A percentile compares a stretch with the other conserved stretches of the same genome.
These are phyloP conservation scores for Agrotis clavis DNA, from an alignment of 2,888 invertebrate species.

Conservation along the genomic window DNA sequence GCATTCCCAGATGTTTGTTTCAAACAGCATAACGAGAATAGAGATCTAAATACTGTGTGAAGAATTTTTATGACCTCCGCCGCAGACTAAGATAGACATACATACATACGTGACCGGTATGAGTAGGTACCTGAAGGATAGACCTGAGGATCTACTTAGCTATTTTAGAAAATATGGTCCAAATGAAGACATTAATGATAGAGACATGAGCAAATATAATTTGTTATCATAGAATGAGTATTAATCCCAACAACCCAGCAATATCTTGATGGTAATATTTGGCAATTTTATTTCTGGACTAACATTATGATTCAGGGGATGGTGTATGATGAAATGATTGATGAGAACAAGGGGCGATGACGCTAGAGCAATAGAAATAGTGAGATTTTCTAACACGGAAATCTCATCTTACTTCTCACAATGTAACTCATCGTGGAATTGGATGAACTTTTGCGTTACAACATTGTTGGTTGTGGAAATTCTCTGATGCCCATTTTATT, in stretches of 20 bases:
- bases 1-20: constrained; percentile 54
- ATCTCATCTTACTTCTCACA: not conserved
- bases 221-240: constrained; percentile 12
- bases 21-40: constrained; percentile 42
- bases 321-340: not conserved
- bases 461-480: too few species aligned
- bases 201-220: constrained; percentile 6
- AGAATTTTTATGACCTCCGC: constrained; percentile 65
- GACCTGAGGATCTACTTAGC: not conserved
- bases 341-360: not conserved
- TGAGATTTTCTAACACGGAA: not conserved
- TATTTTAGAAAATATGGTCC: too few species aligned
- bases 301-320: not conserved
- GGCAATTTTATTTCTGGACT: not conserved
- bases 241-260: not conserved
- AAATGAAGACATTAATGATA: not conserved
- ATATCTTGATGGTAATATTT: constrained; percentile 9
- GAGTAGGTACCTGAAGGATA: constrained; percentile 10
- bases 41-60: constrained; percentile 59
- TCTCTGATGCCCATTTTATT: too few species aligned
- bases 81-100: constrained; percentile 19
- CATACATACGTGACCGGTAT: not conserved
- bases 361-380: not conserved
- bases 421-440: too few species aligned
- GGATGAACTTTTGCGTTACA: not conserved